A percentile compares a stretch with the other conserved stretches of the same genome.
Evolutionary conservation across 2,113 vertebrate species (phyloP).

Genomic region (Meriones unguiculatus): DNA sequence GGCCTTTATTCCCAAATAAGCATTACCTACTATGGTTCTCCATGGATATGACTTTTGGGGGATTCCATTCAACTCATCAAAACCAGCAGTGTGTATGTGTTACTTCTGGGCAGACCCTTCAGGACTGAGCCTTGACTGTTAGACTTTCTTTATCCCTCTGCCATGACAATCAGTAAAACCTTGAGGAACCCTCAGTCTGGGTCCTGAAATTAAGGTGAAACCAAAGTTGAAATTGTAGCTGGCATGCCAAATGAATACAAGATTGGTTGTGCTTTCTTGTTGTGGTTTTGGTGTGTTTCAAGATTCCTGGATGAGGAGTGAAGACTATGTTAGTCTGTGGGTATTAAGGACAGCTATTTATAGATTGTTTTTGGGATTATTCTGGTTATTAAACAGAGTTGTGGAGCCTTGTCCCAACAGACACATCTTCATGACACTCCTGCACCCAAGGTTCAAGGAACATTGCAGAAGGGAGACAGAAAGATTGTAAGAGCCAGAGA

Average conservation of each 20-base stretch:
- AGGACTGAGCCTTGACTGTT: neutral
- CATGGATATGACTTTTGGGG: neutral
- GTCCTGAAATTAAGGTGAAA: neutral
- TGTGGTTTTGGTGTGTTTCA: neutral
- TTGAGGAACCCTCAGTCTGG: neutral
- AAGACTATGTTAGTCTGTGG: neutral
- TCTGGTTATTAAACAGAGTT: too few relatives aligned
- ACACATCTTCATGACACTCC: too few relatives aligned
- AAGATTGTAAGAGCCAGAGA: too few relatives aligned
- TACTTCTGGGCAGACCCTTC: too few relatives aligned
- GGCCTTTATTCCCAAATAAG: neutral
- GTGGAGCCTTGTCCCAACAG: too few relatives aligned
- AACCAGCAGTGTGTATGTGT: too few relatives aligned
- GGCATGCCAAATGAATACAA: neutral
- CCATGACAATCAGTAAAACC: neutral
- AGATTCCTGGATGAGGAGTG: neutral
- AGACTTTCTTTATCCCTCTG: neutral
- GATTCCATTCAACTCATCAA: neutral
- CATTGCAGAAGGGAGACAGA: too few relatives aligned
- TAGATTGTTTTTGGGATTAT: too few relatives aligned
- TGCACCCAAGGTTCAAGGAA: too few relatives aligned
- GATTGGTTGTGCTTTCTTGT: neutral
- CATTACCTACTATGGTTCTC: neutral
- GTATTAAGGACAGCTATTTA: neutral
- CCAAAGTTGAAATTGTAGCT: neutral